Percentiles rank a stretch among this genome's conserved stretches.
phyloP scores from a whole-genome alignment of 2,888 invertebrate genomes.

The Craniophora ligustri region DNA sequence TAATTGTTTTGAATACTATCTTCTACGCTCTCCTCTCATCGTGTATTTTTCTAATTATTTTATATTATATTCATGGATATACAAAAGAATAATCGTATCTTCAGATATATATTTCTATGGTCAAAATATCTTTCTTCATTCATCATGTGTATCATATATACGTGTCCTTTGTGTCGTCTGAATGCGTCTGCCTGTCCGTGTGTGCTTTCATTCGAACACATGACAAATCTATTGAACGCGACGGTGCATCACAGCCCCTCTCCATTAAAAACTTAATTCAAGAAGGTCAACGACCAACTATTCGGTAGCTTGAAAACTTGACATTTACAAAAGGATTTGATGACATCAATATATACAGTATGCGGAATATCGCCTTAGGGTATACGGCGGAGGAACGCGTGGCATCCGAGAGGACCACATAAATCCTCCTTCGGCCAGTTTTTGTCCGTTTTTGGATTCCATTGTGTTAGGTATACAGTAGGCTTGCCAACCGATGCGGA shows the following conservation, averaged over 20 bases:
- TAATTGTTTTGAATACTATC: too few relatives aligned
- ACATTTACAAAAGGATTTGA: conserved; percentile 55
- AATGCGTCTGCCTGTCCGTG: conserved; percentile 1
- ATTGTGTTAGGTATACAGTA: conserved; percentile 75
- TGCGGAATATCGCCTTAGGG: conserved; percentile 49
- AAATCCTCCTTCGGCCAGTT: conserved; percentile 70
- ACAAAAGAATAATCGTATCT: too few relatives aligned
- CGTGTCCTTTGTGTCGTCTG: neutral
- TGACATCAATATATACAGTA: conserved; percentile 54
- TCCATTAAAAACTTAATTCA: conserved; percentile 41
- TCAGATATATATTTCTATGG: too few relatives aligned
- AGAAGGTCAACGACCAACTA: conserved; percentile 53
- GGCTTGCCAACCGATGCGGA: conserved; percentile 50
- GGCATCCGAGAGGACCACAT: conserved; percentile 60
- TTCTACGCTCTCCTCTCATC: too few relatives aligned
- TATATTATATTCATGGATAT: too few relatives aligned
- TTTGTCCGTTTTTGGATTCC: conserved; percentile 79
- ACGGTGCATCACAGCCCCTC: conserved; percentile 15
- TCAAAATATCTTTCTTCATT: neutral
- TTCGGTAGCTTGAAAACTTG: conserved; percentile 50
- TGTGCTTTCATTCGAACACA: conserved; percentile 12
- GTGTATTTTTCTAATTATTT: too few relatives aligned
- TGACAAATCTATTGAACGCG: conserved; percentile 19
- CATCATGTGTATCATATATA: neutral
- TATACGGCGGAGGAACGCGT: conserved; percentile 48